Percentiles rank a stretch among this genome's conserved stretches.
Evolutionary conservation across 2,113 vertebrate genomes (phyloP).

Genomic region (Opisthocomus hoazin): DNA sequence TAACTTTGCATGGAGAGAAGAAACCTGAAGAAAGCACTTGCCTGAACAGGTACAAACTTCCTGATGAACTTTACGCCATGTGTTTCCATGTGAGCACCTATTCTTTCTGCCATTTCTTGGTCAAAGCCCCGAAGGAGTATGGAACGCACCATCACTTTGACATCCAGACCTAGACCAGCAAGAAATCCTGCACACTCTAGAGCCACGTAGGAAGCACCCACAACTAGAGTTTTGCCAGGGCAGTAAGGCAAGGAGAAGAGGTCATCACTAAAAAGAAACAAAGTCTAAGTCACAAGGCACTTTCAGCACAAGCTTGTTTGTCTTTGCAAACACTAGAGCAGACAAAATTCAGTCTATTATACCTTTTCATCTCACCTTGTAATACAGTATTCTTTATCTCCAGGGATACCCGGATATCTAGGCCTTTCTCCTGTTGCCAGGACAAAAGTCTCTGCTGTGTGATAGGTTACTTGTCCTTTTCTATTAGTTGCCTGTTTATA

Average conservation of each 20-base stretch:
- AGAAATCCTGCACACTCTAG: conserved; percentile 96
- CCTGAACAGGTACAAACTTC: conserved; percentile 83
- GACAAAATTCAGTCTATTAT: background rate
- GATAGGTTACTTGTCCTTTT: conserved; percentile 86
- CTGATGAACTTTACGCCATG: conserved; percentile 88
- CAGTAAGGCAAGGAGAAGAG: conserved; percentile 92
- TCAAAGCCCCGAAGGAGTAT: conserved; percentile 93
- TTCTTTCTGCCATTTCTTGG: conserved; percentile 91
- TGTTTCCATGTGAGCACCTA: conserved; percentile 86
- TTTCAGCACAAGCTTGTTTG: background rate
- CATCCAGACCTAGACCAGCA: conserved; percentile 87
- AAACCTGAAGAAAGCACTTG: conserved; percentile 47
- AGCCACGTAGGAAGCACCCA: conserved; percentile 92
- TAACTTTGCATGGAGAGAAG: background rate
- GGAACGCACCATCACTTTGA: conserved; percentile 93
- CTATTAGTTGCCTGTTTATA: conserved; percentile 82
- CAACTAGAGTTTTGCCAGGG: conserved; percentile 90
- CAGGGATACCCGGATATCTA: conserved; percentile 85
- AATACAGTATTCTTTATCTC: conserved; percentile 92
- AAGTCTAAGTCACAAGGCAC: background rate
- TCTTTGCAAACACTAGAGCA: background rate
- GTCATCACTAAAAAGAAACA: conserved; percentile 81
- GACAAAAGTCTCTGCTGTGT: conserved; percentile 85
- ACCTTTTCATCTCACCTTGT: conserved; percentile 81
- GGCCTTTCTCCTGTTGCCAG: conserved; percentile 93